phyloP scores from a whole-genome alignment of 2,113 vertebrate species.

The Tamias sibiricus region DNA sequence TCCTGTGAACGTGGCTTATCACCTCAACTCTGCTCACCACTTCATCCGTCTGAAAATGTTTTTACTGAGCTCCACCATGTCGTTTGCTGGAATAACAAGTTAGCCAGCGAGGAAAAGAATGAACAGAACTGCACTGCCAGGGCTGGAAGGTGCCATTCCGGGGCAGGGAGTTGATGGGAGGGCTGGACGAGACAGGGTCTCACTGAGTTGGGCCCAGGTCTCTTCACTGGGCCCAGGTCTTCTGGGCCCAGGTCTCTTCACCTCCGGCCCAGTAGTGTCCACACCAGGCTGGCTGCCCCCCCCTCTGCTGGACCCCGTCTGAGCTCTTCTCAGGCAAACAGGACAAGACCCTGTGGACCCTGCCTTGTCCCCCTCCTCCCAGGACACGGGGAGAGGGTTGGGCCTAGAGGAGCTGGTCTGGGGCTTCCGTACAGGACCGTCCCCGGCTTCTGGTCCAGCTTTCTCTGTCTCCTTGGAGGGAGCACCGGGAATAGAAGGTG shows the following conservation, averaged over 20 bases:
- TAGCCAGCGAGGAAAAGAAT: constrained; percentile 37
- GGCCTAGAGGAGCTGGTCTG: not conserved
- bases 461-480: constrained; percentile 14
- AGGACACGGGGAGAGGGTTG: not conserved
- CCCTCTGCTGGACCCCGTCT: no score
- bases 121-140: not conserved
- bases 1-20: not conserved
- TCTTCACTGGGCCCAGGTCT: no score
- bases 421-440: not conserved
- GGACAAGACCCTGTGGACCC: not conserved
- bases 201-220: no score
- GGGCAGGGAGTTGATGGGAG: not conserved
- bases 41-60: not conserved
- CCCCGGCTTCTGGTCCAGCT: not conserved
- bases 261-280: not conserved
- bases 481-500: constrained; percentile 6
- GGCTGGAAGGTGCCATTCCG: constrained; percentile 35
- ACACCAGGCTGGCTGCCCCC: not conserved
- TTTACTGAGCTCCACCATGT: not conserved
- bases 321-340: no score
- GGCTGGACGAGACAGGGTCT: no score
- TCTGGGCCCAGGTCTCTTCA: no score
- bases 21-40: not conserved
- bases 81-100: constrained; percentile 47
- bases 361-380: not conserved